Evolutionary conservation across 2,888 invertebrate species (phyloP).

Genomic region (Candidula unifasciata): DNA sequence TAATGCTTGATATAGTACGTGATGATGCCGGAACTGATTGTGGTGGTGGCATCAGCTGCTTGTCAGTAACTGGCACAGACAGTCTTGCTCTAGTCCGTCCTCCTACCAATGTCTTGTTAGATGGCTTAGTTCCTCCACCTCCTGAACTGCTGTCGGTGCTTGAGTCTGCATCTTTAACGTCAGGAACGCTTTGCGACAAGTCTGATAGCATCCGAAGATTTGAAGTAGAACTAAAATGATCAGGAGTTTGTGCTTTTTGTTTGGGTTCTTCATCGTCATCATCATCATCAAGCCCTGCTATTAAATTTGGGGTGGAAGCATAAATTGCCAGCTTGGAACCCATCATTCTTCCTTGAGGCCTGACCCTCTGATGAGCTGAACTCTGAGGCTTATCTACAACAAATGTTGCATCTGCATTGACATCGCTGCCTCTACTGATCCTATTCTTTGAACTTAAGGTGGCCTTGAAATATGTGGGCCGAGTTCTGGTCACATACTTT

Average conservation of each 20-base stretch:
- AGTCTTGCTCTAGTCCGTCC: background rate
- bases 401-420: background rate
- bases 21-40: slow-evolving; percentile 11
- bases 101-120: too few relatives aligned
- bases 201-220: slow-evolving; percentile 55
- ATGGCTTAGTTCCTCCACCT: slow-evolving; percentile 5
- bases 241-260: slow-evolving; percentile 21
- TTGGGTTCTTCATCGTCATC: slow-evolving; percentile 57
- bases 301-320: slow-evolving; percentile 65
- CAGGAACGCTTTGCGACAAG: slow-evolving; percentile 59
- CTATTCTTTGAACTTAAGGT: slow-evolving; percentile 52
- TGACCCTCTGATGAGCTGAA: background rate
- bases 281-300: slow-evolving; percentile 53
- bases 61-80: slow-evolving; percentile 19
- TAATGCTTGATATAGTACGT: background rate
- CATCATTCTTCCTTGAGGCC: slow-evolving; percentile 28
- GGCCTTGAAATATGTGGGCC: slow-evolving; percentile 52
- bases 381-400: slow-evolving; percentile 17
- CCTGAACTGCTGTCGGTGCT: slow-evolving; percentile 41
- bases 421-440: slow-evolving; percentile 19
- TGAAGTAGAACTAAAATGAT: slow-evolving; percentile 28
- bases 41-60: slow-evolving; percentile 49
- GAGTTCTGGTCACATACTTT: slow-evolving; percentile 27
- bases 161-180: slow-evolving; percentile 58
- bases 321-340: slow-evolving; percentile 58